Base-by-base conservation (phyloP, 2,888 invertebrate genomes). In the Andrena bucephala region DNA sequence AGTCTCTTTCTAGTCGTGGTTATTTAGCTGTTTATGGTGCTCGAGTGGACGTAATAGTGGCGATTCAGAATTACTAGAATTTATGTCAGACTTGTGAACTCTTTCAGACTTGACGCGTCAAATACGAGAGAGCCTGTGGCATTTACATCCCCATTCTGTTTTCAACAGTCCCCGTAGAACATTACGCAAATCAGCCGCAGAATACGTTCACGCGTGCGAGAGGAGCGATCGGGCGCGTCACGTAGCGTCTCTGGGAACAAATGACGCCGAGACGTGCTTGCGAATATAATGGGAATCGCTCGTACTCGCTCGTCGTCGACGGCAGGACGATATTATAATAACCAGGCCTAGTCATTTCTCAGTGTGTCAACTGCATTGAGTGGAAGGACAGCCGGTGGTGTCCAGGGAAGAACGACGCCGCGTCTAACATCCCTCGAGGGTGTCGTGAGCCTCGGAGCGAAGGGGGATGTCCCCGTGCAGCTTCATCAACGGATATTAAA, bases 401-500 rank as follows among this genome's bases (percentile, higher is more conserved):
- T 91, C 90, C 88, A 86, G 84, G 87, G 89, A 80, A 89, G 86
- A 88, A 88, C 83, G 89, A 88, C 77, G 85, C 81, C 81, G 85
- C 89, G 87, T 89, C 90, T 90, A 88, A 88, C 92, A 89, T 89
- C 89, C 93, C 90, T 42, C 92, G 87, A 86, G 92, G 92, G 93
- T 92, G 91, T 92, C 92, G 90, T 92, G 90, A 57, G 8, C 27
- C 27, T 27, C 27, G 57, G 90, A 89, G 85, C 87, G 73, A 66
- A 85, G 89, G 42, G 90, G 89, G 74, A 85, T 83, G 88, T 48
- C 88, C 81, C 71, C 81, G 84, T 85, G 91, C 83, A 89, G 92
- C 92, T 93, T 93, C 93, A 93, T 93, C 93, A 93, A 91, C 92
- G 92, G 91, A 93, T 93, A 93, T 93, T 93, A 93, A 93, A 93